Conservation (phyloP, 2,113 vertebrate species). For the Prunella fulvescens region DNA sequence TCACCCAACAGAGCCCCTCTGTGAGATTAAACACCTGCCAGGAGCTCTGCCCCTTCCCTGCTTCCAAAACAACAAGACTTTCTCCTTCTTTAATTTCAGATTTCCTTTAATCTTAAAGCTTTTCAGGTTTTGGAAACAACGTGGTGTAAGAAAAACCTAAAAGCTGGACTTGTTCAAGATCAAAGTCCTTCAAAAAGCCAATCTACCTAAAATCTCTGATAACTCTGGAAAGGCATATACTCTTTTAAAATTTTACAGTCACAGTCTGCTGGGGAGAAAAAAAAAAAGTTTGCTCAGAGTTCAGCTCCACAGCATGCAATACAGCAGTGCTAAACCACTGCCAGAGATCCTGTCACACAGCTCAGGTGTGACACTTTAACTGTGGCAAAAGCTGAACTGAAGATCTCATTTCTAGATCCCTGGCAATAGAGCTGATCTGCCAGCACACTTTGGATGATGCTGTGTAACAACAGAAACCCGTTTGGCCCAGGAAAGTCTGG, state of each 20-base stretch:
- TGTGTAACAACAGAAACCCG: not conserved
- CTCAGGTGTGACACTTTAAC: not conserved
- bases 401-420: not conserved
- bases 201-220: not conserved
- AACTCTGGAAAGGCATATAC: not conserved
- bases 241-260: not conserved
- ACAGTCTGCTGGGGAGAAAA: not conserved
- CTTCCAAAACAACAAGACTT: not conserved
- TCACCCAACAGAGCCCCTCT: not conserved
- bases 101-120: not conserved
- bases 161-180: not conserved
- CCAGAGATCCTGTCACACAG: not conserved
- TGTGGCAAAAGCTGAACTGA: not conserved
- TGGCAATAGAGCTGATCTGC: not conserved
- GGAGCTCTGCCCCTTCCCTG: not conserved
- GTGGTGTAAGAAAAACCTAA: not conserved
- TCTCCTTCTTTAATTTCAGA: not conserved
- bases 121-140: not conserved
- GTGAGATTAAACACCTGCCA: not conserved
- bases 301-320: not conserved
- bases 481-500: not conserved
- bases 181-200: not conserved
- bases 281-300: not conserved
- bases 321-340: too few relatives aligned
- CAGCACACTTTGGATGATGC: not conserved